phyloP scores from a whole-genome alignment of 1,140 invertebrate species.

The Brachionus rubens region DNA sequence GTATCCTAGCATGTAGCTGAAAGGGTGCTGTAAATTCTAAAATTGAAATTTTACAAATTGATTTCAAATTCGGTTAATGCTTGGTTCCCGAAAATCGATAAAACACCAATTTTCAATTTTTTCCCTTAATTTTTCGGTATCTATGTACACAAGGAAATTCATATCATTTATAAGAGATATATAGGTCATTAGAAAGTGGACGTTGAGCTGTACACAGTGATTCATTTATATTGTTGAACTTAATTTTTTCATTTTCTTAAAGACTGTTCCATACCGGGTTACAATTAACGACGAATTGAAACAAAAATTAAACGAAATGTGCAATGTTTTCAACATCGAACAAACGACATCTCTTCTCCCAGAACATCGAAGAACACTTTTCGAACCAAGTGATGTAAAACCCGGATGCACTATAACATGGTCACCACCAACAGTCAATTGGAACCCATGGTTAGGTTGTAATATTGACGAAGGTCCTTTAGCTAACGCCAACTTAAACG shows the following conservation, averaged over 20 bases:
- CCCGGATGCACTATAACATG: conserved; percentile 64
- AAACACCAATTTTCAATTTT: too few relatives aligned
- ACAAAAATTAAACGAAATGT: background rate
- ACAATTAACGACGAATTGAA: background rate
- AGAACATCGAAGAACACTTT: background rate
- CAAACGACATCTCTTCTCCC: background rate
- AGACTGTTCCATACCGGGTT: background rate
- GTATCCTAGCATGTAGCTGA: too few relatives aligned
- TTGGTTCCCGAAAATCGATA: too few relatives aligned
- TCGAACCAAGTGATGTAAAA: background rate
- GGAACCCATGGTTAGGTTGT: conserved; percentile 90
- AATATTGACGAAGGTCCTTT: conserved; percentile 91
- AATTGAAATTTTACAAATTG: too few relatives aligned
- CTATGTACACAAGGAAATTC: too few relatives aligned
- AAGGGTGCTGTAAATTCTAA: too few relatives aligned
- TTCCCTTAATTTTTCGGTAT: too few relatives aligned
- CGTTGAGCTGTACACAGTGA: background rate
- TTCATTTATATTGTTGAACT: background rate
- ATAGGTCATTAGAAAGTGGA: too few relatives aligned
- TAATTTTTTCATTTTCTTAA: background rate
- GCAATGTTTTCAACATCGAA: background rate
- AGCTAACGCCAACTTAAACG: conserved; percentile 66
- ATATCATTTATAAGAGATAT: too few relatives aligned
- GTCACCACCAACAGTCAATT: conserved; percentile 88
- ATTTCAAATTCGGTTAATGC: too few relatives aligned